Conservation (phyloP, 2,888 invertebrate species). For the Lysandra coridon region DNA sequence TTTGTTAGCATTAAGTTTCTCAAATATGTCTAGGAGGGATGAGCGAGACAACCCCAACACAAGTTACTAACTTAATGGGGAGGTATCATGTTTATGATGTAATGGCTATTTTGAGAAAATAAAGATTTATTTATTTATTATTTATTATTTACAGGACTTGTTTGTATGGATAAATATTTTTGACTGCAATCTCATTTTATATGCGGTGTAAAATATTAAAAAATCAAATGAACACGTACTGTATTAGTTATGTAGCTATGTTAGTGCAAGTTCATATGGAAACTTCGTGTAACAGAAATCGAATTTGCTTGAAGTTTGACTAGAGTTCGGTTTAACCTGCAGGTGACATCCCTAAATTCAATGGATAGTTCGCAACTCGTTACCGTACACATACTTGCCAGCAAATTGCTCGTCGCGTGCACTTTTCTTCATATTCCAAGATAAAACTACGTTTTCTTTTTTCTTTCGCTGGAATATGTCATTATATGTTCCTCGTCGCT, state of each 20-base stretch:
- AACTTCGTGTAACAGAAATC: slow-evolving; percentile 7
- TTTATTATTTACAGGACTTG: too few relatives aligned
- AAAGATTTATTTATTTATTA: too few relatives aligned
- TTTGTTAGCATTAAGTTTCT: too few relatives aligned
- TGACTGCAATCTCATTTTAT: neutral
- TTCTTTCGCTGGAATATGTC: neutral
- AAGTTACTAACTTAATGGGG: too few relatives aligned
- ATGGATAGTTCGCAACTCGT: slow-evolving; percentile 33
- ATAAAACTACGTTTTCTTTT: slow-evolving; percentile 28
- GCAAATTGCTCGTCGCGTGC: slow-evolving; percentile 36
- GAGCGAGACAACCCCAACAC: too few relatives aligned
- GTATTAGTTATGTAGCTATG: neutral
- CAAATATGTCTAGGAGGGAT: too few relatives aligned
- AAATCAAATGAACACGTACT: neutral
- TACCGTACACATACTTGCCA: slow-evolving; percentile 27
- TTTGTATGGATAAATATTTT: too few relatives aligned
- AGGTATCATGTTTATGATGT: too few relatives aligned
- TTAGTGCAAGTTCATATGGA: neutral
- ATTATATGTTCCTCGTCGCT: neutral
- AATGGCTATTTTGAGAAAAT: too few relatives aligned
- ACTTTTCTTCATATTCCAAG: slow-evolving; percentile 36
- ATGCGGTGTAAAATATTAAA: neutral
- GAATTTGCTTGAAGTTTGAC: slow-evolving; percentile 6
- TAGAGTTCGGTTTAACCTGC: slow-evolving; percentile 9
- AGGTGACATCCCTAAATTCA: slow-evolving; percentile 23